Conservation (phyloP, 2,797 vertebrate genomes). For the Halcyon chelicuti region DNA sequence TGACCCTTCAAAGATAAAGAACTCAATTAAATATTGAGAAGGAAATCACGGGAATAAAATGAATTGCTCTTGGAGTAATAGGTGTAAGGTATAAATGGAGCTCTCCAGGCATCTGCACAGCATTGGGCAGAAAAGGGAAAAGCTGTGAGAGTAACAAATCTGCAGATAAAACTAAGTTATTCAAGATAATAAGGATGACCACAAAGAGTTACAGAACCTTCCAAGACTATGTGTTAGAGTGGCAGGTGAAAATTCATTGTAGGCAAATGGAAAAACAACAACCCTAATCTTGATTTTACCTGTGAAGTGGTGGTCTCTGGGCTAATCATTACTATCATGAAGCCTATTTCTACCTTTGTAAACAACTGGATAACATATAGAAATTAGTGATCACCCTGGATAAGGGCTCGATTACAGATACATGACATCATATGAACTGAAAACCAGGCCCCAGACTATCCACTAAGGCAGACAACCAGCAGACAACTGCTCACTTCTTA, state of each 20-base stretch:
- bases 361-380: background rate
- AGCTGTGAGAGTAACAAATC: background rate
- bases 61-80: background rate
- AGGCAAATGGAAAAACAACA: background rate
- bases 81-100: background rate
- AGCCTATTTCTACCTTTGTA: background rate
- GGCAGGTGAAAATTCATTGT: background rate
- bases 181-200: background rate
- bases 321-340: background rate
- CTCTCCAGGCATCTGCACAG: background rate
- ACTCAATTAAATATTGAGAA: background rate
- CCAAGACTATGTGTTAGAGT: background rate
- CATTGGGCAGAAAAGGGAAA: background rate
- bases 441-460: background rate
- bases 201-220: background rate
- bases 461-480: background rate
- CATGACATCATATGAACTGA: background rate
- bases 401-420: background rate
- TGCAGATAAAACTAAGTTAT: background rate
- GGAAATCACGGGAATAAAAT: background rate
- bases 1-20: background rate
- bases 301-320: background rate
- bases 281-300: background rate
- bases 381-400: background rate
- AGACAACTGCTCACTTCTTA: background rate